Evolutionary conservation across 2,113 vertebrate genomes (phyloP).

Genomic region (Eptesicus fuscus): DNA sequence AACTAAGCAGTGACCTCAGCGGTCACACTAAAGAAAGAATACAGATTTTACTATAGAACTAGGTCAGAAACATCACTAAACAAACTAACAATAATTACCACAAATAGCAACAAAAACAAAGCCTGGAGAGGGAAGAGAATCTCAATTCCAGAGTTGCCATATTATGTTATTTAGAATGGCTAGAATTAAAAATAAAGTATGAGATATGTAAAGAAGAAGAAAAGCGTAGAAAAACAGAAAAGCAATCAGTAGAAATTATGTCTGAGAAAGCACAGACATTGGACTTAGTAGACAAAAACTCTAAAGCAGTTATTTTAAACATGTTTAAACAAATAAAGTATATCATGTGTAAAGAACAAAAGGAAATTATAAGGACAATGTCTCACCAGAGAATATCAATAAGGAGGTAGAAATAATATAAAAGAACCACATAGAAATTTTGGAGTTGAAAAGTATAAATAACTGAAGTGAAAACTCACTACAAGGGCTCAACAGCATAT

Average conservation of each 20-base stretch:
- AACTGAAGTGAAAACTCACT: too few species aligned
- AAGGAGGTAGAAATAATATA: too few species aligned
- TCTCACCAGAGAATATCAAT: too few species aligned
- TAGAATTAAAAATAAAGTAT: neutral
- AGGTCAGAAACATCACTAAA: neutral
- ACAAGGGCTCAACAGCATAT: too few species aligned
- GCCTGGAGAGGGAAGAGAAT: neutral
- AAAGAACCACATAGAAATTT: too few species aligned
- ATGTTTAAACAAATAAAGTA: too few species aligned
- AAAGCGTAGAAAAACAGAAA: neutral
- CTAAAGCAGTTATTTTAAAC: neutral
- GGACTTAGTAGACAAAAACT: too few species aligned
- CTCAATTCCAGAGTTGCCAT: neutral
- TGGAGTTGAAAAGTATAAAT: too few species aligned
- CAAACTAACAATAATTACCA: neutral
- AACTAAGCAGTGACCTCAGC: neutral
- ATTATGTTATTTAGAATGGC: neutral
- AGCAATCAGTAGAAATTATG: too few species aligned
- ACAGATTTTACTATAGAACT: neutral
- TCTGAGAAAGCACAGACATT: too few species aligned
- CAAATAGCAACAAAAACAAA: neutral
- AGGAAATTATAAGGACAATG: too few species aligned
- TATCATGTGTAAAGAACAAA: too few species aligned
- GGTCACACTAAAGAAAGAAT: neutral
- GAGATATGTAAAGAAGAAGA: neutral